Base-by-base conservation (phyloP, 1,140 invertebrate species). In the Radopholus similis region DNA sequence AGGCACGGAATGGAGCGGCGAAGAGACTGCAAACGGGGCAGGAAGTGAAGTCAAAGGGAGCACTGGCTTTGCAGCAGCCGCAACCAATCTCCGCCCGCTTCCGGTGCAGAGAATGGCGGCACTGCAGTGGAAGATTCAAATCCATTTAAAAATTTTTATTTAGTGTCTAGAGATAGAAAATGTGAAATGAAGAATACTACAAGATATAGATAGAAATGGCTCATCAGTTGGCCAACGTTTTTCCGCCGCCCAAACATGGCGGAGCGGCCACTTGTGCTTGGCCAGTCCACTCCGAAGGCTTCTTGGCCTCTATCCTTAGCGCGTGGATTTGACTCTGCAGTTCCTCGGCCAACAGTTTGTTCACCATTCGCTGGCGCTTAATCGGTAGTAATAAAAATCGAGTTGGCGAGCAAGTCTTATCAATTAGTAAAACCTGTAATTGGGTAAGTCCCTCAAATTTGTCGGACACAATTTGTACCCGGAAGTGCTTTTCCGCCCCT, bases 381-480 rank as follows among this genome's bases (percentile, higher is more conserved):
- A 67, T 40, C 11, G 4, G 44, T 26, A 23, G 15, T 62, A 42
- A 28, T 32, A 72, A 77, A 15, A 40, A 74, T 9, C 21, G 67
- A 8, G 15, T 54, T 66, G 65, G 15, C 47, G 49, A 34, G 9
- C 23, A 18, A 72, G 13, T 63, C 21, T 60, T 40, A 18, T 21
- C 51, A 28, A 70, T n/a, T 21, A 66, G 18, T 70, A 40, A 32
- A 26, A 72, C 71, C 11, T 73, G 69, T n/a, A 73, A 32, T 62
- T 70, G 64, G 15, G 55, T 44, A 13, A 71, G 30, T 9, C 72
- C 72, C 8, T 77, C 57, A 54, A 73, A 73, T 73, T 76, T 73
- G 58, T 75, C 69, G 8, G 74, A 73, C 15, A 78, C 76, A 32
- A 73, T 72, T 37, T 74, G 70, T 30, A 71, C 72, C 21, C 74